These are phyloP conservation scores for Pogoniulus pusillus DNA, from an alignment of 2,797 vertebrate genomes.

Conservation along the genomic window DNA sequence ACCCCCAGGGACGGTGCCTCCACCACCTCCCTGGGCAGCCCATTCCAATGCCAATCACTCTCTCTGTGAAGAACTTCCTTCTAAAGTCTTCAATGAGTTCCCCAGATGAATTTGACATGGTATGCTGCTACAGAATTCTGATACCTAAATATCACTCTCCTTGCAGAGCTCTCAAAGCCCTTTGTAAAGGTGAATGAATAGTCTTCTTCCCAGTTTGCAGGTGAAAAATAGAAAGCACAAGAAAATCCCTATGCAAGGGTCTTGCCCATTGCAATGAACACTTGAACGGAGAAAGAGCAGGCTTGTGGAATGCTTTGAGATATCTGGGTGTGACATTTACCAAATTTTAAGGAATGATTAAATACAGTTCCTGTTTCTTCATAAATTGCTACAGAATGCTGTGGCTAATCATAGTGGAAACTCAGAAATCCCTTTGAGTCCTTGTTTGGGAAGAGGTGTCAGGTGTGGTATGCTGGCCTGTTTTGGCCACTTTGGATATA, in stretches of 20 bases:
- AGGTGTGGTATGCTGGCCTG: rapidly evolving
- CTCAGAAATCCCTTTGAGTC: background rate
- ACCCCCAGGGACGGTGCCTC: too few species aligned
- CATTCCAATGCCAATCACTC: too few species aligned
- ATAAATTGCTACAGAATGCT: background rate
- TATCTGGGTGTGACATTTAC: background rate
- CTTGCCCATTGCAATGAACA: background rate
- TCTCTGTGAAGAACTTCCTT: too few species aligned
- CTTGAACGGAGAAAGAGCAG: background rate
- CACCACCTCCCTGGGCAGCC: too few species aligned
- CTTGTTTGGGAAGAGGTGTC: background rate
- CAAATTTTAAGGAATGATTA: background rate
- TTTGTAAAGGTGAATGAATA: background rate
- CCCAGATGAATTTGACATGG: background rate
- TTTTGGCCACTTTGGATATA: background rate
- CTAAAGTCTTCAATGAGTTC: background rate
- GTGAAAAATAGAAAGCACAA: background rate
- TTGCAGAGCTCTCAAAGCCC: background rate
- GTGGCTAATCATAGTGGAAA: background rate
- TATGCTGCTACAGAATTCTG: background rate
- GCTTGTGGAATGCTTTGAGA: background rate
- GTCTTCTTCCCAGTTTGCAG: background rate
- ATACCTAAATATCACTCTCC: background rate
- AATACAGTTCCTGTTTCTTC: background rate
- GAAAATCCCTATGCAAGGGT: background rate